Evolutionary conservation across 2,113 vertebrate genomes (phyloP).

Genomic region (Mormyrus lacerda): DNA sequence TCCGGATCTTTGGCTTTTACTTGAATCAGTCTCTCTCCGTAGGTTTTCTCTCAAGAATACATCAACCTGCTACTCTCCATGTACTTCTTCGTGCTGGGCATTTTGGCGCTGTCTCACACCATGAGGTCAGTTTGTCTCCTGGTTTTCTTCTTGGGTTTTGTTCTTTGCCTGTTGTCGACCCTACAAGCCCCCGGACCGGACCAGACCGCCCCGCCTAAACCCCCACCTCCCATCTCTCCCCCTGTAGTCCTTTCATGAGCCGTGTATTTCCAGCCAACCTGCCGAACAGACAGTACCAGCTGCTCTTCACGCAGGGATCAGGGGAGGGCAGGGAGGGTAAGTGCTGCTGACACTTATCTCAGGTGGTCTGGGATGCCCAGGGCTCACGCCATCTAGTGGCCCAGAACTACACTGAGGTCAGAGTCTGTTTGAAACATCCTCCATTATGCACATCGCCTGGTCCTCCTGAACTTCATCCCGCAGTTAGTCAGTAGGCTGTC

Average conservation of each 20-base stretch:
- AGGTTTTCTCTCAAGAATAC: constrained; percentile 98
- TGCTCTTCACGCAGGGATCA: constrained; percentile 93
- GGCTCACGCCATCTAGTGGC: background rate
- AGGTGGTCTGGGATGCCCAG: background rate
- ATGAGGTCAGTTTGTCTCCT: constrained; percentile 70
- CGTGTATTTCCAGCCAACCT: constrained; percentile 76
- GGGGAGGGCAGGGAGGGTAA: constrained; percentile 88
- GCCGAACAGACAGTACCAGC: constrained; percentile 90
- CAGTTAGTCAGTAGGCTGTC: background rate
- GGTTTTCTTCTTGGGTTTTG: background rate
- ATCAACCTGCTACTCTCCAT: constrained; percentile 94
- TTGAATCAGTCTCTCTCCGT: background rate
- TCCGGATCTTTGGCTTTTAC: background rate
- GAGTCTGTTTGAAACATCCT: background rate
- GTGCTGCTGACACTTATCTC: constrained; percentile 21
- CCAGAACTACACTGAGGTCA: background rate
- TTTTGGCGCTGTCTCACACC: constrained; percentile 96
- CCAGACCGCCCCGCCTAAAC: background rate
- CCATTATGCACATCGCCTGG: background rate
- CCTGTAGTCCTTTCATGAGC: constrained; percentile 83
- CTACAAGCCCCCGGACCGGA: no score
- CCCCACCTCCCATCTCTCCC: constrained; percentile 27
- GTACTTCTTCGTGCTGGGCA: constrained; percentile 95
- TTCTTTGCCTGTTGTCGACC: background rate
- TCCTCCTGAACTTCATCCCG: background rate